Percentiles rank a stretch among this genome's conserved stretches.
Conservation (phyloP, 2,113 vertebrate genomes). For the Sebastes schlegelii region DNA sequence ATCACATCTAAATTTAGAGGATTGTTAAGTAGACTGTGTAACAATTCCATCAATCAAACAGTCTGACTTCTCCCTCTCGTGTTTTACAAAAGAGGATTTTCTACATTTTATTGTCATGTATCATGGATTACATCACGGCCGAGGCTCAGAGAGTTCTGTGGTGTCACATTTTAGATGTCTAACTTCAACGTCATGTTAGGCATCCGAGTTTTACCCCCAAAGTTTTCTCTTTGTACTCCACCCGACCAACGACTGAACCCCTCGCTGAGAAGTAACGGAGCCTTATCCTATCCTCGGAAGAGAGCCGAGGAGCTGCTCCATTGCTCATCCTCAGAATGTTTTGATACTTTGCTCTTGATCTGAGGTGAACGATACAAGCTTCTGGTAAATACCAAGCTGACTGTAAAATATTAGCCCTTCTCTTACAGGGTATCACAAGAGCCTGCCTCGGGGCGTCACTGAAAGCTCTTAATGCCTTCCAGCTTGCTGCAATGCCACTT, state of each 20-base stretch:
- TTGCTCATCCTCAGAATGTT: slow-evolving; percentile 71
- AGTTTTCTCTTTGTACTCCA: slow-evolving; percentile 4
- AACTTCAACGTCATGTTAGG: slow-evolving; percentile 32
- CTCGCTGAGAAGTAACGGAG: slow-evolving; percentile 3
- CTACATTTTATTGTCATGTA: slow-evolving; percentile 60
- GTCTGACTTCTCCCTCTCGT: slow-evolving; percentile 64
- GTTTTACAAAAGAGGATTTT: slow-evolving; percentile 71
- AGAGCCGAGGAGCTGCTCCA: slow-evolving; percentile 52
- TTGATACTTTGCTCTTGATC: slow-evolving; percentile 71
- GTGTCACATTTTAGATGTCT: slow-evolving; percentile 56
- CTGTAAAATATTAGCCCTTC: slow-evolving; percentile 72
- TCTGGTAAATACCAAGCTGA: slow-evolving; percentile 73
- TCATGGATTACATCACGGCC: slow-evolving; percentile 64
- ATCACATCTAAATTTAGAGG: slow-evolving; percentile 83
- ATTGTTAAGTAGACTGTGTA: slow-evolving; percentile 81
- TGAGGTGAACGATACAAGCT: slow-evolving; percentile 64
- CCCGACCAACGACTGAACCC: slow-evolving; percentile 63
- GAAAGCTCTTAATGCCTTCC: slow-evolving; percentile 78
- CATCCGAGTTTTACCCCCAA: background rate
- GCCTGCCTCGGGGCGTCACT: slow-evolving; percentile 67
- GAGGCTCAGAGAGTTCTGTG: slow-evolving; percentile 32
- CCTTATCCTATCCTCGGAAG: slow-evolving; percentile 45
- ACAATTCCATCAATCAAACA: slow-evolving; percentile 80
- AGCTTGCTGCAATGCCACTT: slow-evolving; percentile 62
- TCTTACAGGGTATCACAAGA: slow-evolving; percentile 73